Percentiles rank a stretch among this genome's conserved stretches.
Evolutionary conservation across 1,140 invertebrate genomes (phyloP).

Genomic region (Drosophila fuyamai): DNA sequence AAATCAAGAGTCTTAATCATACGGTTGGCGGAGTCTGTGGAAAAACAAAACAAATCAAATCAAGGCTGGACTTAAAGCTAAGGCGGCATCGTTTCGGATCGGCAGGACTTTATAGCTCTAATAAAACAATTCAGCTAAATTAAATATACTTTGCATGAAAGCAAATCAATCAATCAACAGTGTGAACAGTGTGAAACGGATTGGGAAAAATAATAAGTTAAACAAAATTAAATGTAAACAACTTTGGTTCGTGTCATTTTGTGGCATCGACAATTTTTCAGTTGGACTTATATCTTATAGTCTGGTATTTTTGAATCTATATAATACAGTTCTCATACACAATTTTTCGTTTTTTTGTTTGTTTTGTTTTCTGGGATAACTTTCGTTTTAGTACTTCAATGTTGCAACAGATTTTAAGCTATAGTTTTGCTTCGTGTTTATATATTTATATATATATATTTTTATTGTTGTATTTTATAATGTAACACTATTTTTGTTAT

Average conservation of each 20-base stretch:
- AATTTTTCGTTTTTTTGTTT: slow-evolving; percentile 22
- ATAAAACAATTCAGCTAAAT: slow-evolving; percentile 54
- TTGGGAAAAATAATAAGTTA: slow-evolving; percentile 56
- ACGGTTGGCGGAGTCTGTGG: slow-evolving; percentile 51
- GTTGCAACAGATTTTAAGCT: slow-evolving; percentile 78
- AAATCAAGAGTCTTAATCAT: slow-evolving; percentile 45
- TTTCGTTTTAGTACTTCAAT: slow-evolving; percentile 77
- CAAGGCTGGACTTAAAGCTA: slow-evolving; percentile 72
- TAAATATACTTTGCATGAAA: slow-evolving; percentile 50
- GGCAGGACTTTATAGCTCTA: slow-evolving; percentile 50
- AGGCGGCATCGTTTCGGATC: slow-evolving; percentile 42
- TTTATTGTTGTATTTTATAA: slow-evolving; percentile 19
- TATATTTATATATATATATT: slow-evolving; percentile 27
- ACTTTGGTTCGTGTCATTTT: slow-evolving; percentile 67
- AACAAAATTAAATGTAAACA: slow-evolving; percentile 66
- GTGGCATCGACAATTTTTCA: slow-evolving; percentile 49
- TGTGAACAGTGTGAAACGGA: slow-evolving; percentile 43
- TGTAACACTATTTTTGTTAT: slow-evolving; percentile 29
- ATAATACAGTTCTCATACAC: slow-evolving; percentile 67
- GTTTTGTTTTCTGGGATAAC: slow-evolving; percentile 19
- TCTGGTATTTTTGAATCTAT: slow-evolving; percentile 34
- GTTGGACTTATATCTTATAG: slow-evolving; percentile 55
- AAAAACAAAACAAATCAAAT: slow-evolving; percentile 63
- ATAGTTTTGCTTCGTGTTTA: slow-evolving; percentile 33
- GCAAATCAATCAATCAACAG: slow-evolving; percentile 54